These are phyloP conservation scores for Tupaia tana DNA, from an alignment of 2,113 vertebrate species.

Conservation along the genomic window DNA sequence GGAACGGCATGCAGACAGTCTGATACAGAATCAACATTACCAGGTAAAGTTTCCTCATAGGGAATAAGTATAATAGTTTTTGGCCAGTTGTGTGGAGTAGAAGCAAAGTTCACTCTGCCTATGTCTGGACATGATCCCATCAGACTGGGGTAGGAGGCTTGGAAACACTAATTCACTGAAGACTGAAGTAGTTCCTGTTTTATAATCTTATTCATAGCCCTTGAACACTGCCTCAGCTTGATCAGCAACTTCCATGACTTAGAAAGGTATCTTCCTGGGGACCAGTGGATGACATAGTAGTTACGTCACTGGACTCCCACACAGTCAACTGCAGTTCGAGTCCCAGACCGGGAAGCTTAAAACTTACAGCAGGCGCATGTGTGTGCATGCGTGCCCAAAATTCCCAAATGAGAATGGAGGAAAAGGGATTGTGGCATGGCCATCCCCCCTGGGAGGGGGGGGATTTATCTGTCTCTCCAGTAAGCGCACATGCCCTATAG, in stretches of 20 bases:
- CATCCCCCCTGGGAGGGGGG: too few relatives aligned
- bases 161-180: neutral
- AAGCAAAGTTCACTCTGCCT: neutral
- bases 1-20: conserved; percentile 95
- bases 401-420: too few relatives aligned
- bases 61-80: neutral
- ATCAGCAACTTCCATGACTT: neutral
- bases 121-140: neutral
- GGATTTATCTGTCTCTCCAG: too few relatives aligned
- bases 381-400: too few relatives aligned
- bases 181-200: neutral
- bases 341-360: too few relatives aligned
- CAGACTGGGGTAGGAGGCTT: neutral
- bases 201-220: neutral
- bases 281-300: too few relatives aligned
- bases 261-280: neutral
- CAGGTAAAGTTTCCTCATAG: conserved; percentile 88
- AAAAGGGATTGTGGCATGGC: too few relatives aligned
- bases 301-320: too few relatives aligned
- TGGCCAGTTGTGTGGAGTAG: neutral
- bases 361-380: too few relatives aligned
- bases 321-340: too few relatives aligned
- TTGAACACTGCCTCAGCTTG: neutral
- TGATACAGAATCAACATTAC: conserved; percentile 98
- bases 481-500: too few relatives aligned